Evolutionary conservation across 1,140 invertebrate species (phyloP).

Genomic region (Diachasmimorpha longicaudata): DNA sequence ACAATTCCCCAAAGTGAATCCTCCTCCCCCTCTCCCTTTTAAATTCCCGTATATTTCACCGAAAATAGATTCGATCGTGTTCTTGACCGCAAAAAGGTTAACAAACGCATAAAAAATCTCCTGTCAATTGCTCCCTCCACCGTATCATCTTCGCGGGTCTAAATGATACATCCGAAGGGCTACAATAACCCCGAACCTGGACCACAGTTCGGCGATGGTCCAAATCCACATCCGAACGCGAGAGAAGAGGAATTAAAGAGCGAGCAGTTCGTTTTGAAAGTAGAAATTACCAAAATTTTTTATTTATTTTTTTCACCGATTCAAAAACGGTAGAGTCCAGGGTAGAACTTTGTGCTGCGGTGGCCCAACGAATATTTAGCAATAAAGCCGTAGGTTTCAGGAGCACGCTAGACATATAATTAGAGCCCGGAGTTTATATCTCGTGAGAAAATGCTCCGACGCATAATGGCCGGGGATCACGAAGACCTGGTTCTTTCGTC

Average conservation of each 20-base stretch:
- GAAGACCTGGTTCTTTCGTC: slow-evolving; percentile 36
- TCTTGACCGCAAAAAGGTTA: neutral
- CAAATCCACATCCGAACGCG: neutral
- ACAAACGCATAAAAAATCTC: neutral
- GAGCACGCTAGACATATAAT: slow-evolving; percentile 60
- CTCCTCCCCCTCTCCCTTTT: too few relatives aligned
- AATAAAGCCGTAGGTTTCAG: slow-evolving; percentile 55
- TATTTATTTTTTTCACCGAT: slow-evolving; percentile 37
- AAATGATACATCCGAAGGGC: neutral
- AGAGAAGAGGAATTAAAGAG: slow-evolving; percentile 21
- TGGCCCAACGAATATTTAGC: slow-evolving; percentile 46
- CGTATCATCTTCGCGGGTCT: neutral
- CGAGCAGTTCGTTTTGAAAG: slow-evolving; percentile 31
- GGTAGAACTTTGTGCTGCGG: neutral
- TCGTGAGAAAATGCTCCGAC: slow-evolving; percentile 55
- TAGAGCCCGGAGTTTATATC: slow-evolving; percentile 47
- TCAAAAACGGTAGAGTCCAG: slow-evolving; percentile 10
- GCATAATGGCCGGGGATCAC: slow-evolving; percentile 54
- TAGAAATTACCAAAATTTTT: slow-evolving; percentile 54
- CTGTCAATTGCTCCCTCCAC: neutral
- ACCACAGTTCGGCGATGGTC: neutral
- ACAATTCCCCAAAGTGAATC: too few relatives aligned
- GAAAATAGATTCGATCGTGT: neutral
- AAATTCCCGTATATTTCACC: too few relatives aligned
- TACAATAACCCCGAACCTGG: neutral